Percentiles rank a stretch among this genome's conserved stretches.
Evolutionary conservation across 1,140 invertebrate species (phyloP).

Genomic region (Cepaea nemoralis): DNA sequence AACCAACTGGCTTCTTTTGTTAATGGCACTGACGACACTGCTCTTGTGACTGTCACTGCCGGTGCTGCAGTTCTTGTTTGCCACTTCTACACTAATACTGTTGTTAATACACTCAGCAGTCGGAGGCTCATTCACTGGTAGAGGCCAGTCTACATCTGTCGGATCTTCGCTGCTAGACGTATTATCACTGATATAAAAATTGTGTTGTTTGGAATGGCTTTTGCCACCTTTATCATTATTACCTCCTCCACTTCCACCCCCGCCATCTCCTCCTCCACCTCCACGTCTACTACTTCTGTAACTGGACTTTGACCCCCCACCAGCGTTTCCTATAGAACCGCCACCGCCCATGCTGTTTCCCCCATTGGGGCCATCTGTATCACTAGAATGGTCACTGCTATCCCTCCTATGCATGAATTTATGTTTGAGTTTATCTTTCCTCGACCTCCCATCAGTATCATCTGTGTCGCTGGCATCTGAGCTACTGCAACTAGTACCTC

Average conservation of each 20-base stretch:
- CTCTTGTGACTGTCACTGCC: conserved; percentile 35
- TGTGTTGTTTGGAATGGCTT: conserved; percentile 35
- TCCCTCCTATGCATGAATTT: conserved; percentile 68
- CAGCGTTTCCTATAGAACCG: conserved; percentile 44
- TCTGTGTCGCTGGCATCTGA: conserved; percentile 89
- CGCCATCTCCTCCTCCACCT: conserved; percentile 30
- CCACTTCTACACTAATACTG: neutral
- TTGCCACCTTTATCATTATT: conserved; percentile 42
- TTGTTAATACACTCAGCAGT: neutral
- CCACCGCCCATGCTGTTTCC: conserved; percentile 53
- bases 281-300: conserved; percentile 35
- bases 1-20: conserved; percentile 36
- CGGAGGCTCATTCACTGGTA: neutral
- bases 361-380: conserved; percentile 65
- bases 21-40: neutral
- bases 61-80: conserved; percentile 38
- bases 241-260: conserved; percentile 34
- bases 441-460: conserved; percentile 86
- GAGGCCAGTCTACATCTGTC: neutral
- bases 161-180: conserved; percentile 17
- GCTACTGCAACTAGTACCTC: conserved; percentile 88
- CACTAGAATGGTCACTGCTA: conserved; percentile 71
- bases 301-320: conserved; percentile 24
- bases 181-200: conserved; percentile 8
- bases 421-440: conserved; percentile 80